phyloP scores from a whole-genome alignment of 2,113 vertebrate genomes.

The Hucho hucho region DNA sequence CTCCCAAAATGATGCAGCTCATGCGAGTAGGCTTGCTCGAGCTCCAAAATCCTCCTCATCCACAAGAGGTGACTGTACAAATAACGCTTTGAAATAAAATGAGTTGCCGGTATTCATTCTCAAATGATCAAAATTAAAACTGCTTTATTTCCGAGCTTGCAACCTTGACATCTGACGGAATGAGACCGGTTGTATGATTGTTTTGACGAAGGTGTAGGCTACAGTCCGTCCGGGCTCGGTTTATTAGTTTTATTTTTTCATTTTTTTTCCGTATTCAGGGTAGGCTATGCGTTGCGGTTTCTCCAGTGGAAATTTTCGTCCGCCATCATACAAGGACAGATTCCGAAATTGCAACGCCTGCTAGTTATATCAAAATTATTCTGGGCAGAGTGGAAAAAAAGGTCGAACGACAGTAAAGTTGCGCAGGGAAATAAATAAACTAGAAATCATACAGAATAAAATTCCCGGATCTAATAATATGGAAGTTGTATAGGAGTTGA shows the following conservation, averaged over 20 bases:
- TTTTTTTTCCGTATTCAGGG: slow-evolving; percentile 3
- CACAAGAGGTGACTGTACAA: slow-evolving; percentile 65
- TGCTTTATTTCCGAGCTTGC: slow-evolving; percentile 37
- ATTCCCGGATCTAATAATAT: background rate
- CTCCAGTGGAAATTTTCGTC: slow-evolving; percentile 69
- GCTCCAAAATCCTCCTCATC: slow-evolving; percentile 62
- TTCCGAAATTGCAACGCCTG: slow-evolving; percentile 73
- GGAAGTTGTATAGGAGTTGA: too few relatives aligned
- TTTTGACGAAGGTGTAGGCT: slow-evolving; percentile 35
- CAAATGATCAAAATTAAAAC: slow-evolving; percentile 50
- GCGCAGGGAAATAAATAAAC: slow-evolving; percentile 29
- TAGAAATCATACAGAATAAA: background rate
- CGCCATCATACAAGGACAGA: slow-evolving; percentile 76
- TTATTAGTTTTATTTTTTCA: slow-evolving; percentile 9
- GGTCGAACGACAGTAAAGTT: slow-evolving; percentile 57
- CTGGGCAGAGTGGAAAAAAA: slow-evolving; percentile 49
- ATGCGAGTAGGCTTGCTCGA: slow-evolving; percentile 64
- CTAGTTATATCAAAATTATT: slow-evolving; percentile 62
- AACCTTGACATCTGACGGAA: slow-evolving; percentile 60
- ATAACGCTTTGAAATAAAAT: slow-evolving; percentile 63
- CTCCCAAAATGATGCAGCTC: slow-evolving; percentile 74
- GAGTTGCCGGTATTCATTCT: slow-evolving; percentile 62
- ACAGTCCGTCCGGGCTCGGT: slow-evolving; percentile 43
- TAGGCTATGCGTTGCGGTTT: slow-evolving; percentile 58
- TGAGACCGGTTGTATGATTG: slow-evolving; percentile 56